Conservation (phyloP, 1,140 invertebrate species). For the Schmidtea mediterranea region DNA sequence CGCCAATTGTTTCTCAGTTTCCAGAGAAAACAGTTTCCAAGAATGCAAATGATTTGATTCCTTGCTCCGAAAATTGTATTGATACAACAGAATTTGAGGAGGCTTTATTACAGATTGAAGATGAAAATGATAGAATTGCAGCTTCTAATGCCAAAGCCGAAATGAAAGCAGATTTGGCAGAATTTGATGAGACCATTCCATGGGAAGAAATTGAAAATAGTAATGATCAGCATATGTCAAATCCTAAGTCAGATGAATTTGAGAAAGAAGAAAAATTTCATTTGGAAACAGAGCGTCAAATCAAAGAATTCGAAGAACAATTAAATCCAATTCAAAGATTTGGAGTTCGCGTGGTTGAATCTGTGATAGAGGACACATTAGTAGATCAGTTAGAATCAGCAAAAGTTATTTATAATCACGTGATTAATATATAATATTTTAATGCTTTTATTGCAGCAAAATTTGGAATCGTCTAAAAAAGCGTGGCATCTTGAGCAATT, state of each 20-base stretch:
- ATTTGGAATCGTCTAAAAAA: constrained; percentile 35
- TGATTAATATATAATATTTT: constrained; percentile 8
- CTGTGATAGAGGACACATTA: not conserved
- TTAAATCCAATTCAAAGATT: constrained; percentile 3
- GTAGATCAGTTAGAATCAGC: not conserved
- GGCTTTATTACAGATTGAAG: not conserved
- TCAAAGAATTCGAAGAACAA: constrained; percentile 2
- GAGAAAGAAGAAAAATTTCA: not conserved
- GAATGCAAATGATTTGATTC: too few species aligned
- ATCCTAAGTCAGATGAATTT: not conserved
- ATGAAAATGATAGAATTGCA: constrained; percentile 4
- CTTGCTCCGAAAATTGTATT: too few species aligned
- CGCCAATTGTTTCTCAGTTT: too few species aligned
- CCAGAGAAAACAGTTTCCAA: too few species aligned
- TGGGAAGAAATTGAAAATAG: not conserved
- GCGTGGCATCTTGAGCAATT: constrained; percentile 69
- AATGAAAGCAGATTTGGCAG: not conserved
- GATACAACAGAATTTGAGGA: too few species aligned
- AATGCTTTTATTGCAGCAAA: constrained; percentile 29
- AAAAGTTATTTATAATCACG: constrained; percentile 8
- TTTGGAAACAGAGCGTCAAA: not conserved
- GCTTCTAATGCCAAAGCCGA: not conserved
- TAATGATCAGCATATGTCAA: not conserved
- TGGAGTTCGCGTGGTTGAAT: not conserved
- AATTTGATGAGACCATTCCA: constrained; percentile 1